Evolutionary conservation across 1,140 invertebrate species (phyloP).

Genomic region (Camponotus vicinus): DNA sequence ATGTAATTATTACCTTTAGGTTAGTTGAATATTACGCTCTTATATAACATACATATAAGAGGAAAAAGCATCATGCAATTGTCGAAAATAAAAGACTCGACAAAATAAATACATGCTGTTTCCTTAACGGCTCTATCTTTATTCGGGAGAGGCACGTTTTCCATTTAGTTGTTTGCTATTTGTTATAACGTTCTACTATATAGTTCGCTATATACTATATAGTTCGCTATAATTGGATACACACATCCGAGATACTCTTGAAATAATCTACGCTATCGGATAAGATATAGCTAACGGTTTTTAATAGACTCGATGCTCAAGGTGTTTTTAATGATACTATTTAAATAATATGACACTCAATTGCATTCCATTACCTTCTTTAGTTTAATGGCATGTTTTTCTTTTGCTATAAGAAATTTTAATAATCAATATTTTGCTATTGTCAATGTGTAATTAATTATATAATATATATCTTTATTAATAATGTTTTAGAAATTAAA

Average conservation of each 20-base stretch:
- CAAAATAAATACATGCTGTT: conserved; percentile 41
- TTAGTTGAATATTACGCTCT: neutral
- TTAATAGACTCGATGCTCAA: conserved; percentile 56
- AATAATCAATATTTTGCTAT: conserved; percentile 18
- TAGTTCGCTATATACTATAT: conserved; percentile 53
- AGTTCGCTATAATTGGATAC: conserved; percentile 64
- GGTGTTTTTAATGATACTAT: conserved; percentile 55
- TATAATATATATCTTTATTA: neutral
- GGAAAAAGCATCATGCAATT: neutral
- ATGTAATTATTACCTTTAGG: conserved; percentile 29
- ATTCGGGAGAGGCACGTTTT: conserved; percentile 52
- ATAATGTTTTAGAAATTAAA: conserved; percentile 8
- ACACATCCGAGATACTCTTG: conserved; percentile 49
- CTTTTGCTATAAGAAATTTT: neutral
- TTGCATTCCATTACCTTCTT: conserved; percentile 8
- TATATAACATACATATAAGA: neutral
- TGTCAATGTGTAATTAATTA: neutral
- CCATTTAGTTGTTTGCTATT: conserved; percentile 60
- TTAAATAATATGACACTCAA: conserved; percentile 43
- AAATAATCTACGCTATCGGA: conserved; percentile 51
- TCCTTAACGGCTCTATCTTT: conserved; percentile 47
- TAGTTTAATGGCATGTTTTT: conserved; percentile 10
- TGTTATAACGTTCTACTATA: conserved; percentile 57
- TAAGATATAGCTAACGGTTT: conserved; percentile 45
- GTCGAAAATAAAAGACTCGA: conserved; percentile 40